Evolutionary conservation across 2,797 vertebrate species (phyloP).

Genomic region (Enteromius fasciolatus): DNA sequence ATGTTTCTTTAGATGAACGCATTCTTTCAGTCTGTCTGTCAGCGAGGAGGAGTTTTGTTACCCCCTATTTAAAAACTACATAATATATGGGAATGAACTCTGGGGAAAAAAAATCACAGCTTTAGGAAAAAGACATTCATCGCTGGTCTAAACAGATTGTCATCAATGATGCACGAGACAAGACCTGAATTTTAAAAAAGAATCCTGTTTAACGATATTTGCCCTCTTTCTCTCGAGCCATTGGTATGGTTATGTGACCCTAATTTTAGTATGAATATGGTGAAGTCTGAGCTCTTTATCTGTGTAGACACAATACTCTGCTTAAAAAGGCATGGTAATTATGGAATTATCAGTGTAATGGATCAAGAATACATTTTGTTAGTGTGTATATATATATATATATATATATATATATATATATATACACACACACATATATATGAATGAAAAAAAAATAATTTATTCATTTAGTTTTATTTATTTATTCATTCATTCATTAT

Average conservation of each 20-base stretch:
- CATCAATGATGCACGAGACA: conserved; percentile 16
- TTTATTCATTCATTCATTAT: background rate
- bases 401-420: too few relatives aligned
- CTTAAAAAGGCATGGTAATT: background rate
- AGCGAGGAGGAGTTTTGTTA: conserved; percentile 39
- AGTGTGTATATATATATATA: too few relatives aligned
- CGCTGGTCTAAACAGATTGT: conserved; percentile 33
- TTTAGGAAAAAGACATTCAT: conserved; percentile 25
- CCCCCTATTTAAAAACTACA: conserved; percentile 43
- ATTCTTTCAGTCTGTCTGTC: conserved; percentile 56
- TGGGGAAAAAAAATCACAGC: conserved; percentile 26
- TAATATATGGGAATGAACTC: conserved; percentile 39
- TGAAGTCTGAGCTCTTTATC: background rate
- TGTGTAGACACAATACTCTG: background rate
- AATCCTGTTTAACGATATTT: background rate
- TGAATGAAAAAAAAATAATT: background rate
- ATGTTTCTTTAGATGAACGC: conserved; percentile 57
- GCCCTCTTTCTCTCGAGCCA: background rate
- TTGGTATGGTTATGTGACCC: background rate
- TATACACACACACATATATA: too few relatives aligned
- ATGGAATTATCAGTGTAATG: background rate
- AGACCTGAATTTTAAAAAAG: conserved; percentile 14
- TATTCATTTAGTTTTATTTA: background rate
- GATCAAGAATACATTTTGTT: background rate
- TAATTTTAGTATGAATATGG: conserved; percentile 9